Percentiles rank a stretch among this genome's conserved stretches.
phyloP scores from a whole-genome alignment of 2,888 invertebrate species.

The Microplitis manilae region DNA sequence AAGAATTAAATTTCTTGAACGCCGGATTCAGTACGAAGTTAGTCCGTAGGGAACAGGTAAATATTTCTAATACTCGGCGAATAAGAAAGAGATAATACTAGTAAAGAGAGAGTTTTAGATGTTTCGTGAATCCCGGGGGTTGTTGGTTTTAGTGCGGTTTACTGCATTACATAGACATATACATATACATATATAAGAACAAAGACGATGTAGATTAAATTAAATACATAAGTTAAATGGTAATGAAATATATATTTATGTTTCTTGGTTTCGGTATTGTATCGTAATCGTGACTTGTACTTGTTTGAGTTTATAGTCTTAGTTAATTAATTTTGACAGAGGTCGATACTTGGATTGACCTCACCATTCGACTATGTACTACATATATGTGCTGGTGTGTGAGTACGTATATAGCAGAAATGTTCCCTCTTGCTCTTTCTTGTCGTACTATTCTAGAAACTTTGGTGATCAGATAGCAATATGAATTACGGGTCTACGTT shows the following conservation, averaged over 20 bases:
- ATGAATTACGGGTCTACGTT: conserved; percentile 39
- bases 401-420: background rate
- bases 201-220: background rate
- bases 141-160: background rate
- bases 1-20: background rate
- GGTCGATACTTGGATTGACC: conserved; percentile 12
- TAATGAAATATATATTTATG: background rate
- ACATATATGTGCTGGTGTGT: background rate
- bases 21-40: conserved; percentile 18
- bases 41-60: conserved; percentile 26
- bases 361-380: background rate
- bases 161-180: background rate
- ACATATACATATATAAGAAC: background rate
- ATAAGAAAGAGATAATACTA: background rate
- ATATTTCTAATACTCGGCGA: conserved; percentile 36
- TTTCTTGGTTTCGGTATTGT: background rate
- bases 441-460: background rate
- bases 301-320: background rate
- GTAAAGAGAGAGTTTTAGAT: too few relatives aligned
- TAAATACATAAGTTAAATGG: background rate
- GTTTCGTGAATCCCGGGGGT: background rate
- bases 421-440: background rate
- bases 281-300: background rate
- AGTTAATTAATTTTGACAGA: conserved; percentile 6
- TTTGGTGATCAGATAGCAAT: conserved; percentile 37